A percentile compares a stretch with the other conserved stretches of the same genome.
Conservation (phyloP, 2,113 vertebrate species). For the Indicator maculatus region DNA sequence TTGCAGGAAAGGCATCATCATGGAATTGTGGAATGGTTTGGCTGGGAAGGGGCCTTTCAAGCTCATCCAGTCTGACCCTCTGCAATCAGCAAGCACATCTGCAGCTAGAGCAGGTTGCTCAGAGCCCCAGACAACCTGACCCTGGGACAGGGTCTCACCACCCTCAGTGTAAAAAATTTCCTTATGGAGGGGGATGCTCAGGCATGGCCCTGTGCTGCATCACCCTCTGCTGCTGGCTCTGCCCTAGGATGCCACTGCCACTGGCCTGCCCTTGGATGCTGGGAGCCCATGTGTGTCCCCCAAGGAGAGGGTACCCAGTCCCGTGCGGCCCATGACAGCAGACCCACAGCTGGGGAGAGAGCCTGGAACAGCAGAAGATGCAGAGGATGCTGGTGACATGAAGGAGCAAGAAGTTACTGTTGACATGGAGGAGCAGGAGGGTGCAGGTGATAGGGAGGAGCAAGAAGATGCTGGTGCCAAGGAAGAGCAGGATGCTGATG, state of each 20-base stretch:
- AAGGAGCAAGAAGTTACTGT: neutral
- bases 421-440: neutral
- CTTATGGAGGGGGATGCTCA: neutral
- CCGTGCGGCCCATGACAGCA: neutral
- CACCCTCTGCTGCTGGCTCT: neutral
- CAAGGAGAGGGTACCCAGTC: neutral
- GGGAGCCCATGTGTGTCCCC: neutral
- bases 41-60: neutral
- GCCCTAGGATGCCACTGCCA: neutral
- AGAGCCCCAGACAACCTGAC: neutral
- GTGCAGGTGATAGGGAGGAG: neutral
- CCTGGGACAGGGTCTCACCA: neutral
- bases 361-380: neutral
- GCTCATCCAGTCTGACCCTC: neutral
- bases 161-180: neutral
- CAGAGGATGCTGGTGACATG: neutral
- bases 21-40: neutral
- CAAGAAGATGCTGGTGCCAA: neutral
- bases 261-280: rapidly evolving
- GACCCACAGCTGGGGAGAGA: neutral
- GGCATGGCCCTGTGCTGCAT: neutral
- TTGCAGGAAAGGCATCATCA: neutral
- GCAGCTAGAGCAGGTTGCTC: neutral
- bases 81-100: neutral
- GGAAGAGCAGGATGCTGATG: neutral